phyloP scores from a whole-genome alignment of 2,113 vertebrate genomes.

The Aythya baeri region DNA sequence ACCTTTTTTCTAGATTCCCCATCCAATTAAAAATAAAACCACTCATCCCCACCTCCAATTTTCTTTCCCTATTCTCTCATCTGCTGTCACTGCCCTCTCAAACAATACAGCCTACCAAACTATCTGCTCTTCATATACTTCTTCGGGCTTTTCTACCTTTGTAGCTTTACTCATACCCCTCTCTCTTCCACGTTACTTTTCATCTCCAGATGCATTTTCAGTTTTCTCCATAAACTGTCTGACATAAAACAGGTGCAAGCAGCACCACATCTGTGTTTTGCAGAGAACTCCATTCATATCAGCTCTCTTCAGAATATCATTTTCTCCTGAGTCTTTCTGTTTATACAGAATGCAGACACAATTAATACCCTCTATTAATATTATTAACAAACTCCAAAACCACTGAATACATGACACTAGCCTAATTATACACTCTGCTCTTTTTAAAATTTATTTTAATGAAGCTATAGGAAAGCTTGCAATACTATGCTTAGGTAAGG shows the following conservation, averaged over 20 bases:
- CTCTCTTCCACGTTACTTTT: background rate
- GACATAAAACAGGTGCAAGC: background rate
- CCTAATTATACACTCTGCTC: background rate
- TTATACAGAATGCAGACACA: background rate
- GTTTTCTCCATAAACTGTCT: background rate
- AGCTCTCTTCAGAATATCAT: background rate
- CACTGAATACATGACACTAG: background rate
- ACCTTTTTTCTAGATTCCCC: background rate
- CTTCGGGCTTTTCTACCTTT: background rate
- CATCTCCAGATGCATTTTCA: background rate
- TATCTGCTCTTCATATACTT: background rate
- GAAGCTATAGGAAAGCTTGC: background rate
- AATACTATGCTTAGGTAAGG: background rate
- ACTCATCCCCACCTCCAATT: background rate
- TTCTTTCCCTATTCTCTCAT: background rate
- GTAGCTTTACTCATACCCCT: background rate
- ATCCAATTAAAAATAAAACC: slow-evolving; percentile 40
- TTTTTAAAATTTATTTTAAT: background rate
- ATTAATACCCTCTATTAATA: background rate
- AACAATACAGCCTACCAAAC: background rate
- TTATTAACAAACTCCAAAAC: background rate
- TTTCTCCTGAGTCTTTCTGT: background rate
- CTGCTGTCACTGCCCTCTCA: background rate
- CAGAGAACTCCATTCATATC: background rate
- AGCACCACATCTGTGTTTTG: background rate